A percentile compares a stretch with the other conserved stretches of the same genome.
These are phyloP conservation scores for Gastrophysa polygoni DNA, from an alignment of 2,888 invertebrate species.

Conservation along the genomic window DNA sequence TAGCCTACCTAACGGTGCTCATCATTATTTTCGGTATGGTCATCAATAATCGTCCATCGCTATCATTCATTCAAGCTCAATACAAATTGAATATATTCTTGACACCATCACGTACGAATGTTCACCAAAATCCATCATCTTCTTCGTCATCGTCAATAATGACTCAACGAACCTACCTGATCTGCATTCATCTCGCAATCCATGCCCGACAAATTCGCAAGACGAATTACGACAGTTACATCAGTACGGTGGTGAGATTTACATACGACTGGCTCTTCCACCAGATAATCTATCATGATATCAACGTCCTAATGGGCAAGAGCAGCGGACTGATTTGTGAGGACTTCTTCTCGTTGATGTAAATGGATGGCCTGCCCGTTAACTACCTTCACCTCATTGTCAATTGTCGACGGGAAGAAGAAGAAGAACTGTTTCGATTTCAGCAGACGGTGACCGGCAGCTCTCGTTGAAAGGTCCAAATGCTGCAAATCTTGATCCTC, in stretches of 20 bases:
- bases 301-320: slow-evolving; percentile 50
- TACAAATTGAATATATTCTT: too few species aligned
- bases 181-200: slow-evolving; percentile 36
- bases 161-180: slow-evolving; percentile 17
- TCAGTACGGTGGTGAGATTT: slow-evolving; percentile 51
- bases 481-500: background rate
- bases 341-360: slow-evolving; percentile 24
- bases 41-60: too few species aligned
- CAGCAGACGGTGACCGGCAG: background rate
- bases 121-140: background rate
- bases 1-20: too few species aligned
- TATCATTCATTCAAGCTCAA: too few species aligned
- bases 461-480: background rate
- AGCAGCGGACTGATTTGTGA: slow-evolving; percentile 52
- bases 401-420: slow-evolving; percentile 27
- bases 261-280: slow-evolving; percentile 48
- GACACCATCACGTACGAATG: too few species aligned
- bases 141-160: slow-evolving; percentile 12
- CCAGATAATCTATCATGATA: slow-evolving; percentile 53
- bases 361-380: slow-evolving; percentile 47
- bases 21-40: too few species aligned
- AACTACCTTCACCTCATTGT: slow-evolving; percentile 46
- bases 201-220: slow-evolving; percentile 49
- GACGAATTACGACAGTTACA: slow-evolving; percentile 52
- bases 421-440: background rate